phyloP scores from a whole-genome alignment of 2,797 vertebrate genomes.

The Lycodopsis pacificus region DNA sequence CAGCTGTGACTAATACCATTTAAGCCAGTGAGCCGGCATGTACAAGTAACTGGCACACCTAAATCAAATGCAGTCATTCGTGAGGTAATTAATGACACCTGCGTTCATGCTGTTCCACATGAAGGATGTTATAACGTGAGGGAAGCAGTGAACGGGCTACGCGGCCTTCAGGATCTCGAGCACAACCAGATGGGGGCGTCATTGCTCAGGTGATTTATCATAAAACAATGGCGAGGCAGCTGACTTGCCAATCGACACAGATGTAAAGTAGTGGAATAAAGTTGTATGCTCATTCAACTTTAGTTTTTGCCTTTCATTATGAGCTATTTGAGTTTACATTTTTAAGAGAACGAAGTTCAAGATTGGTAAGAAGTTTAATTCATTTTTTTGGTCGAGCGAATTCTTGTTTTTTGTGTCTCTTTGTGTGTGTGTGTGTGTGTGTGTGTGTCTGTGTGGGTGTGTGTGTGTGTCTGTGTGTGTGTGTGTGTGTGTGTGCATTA shows the following conservation, averaged over 20 bases:
- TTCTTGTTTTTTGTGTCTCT: not conserved
- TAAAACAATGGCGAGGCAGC: not conserved
- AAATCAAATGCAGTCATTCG: not conserved
- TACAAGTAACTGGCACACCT: not conserved
- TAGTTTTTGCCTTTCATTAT: not conserved
- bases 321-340: not conserved
- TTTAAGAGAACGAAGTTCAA: not conserved
- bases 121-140: not conserved
- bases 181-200: slow-evolving; percentile 55
- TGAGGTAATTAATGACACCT: not conserved
- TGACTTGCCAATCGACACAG: not conserved
- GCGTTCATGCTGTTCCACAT: not conserved
- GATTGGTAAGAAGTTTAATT: not conserved
- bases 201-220: slow-evolving; percentile 33
- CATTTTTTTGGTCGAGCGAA: not conserved
- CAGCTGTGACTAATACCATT: not conserved
- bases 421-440: not conserved
- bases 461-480: not conserved
- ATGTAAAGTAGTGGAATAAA: not conserved
- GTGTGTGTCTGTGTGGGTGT: not conserved
- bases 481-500: not conserved
- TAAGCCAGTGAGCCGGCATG: not conserved
- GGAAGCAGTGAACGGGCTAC: not conserved
- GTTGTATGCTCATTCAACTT: not conserved
- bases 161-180: not conserved